Conservation (phyloP, 2,888 invertebrate genomes). For the Tromatobia lineatoria region DNA sequence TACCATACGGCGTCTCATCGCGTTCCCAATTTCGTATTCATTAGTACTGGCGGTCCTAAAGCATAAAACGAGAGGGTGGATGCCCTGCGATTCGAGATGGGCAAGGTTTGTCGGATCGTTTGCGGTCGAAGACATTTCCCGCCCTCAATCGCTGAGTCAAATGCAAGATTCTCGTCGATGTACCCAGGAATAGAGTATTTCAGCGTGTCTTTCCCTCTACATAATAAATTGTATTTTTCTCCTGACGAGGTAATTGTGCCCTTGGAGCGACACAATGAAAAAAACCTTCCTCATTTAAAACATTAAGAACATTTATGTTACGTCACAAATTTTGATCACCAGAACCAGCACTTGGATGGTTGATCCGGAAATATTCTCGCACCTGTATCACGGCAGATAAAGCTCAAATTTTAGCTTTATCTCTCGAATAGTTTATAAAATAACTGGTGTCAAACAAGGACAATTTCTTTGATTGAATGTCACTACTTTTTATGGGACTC, state of each 20-base stretch:
- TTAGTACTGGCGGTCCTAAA: constrained; percentile 35
- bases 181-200: neutral
- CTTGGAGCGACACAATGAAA: constrained; percentile 10
- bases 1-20: constrained; percentile 64
- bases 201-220: neutral
- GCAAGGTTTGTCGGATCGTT: constrained; percentile 31
- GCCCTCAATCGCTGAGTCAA: neutral
- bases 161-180: neutral
- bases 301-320: constrained; percentile 10
- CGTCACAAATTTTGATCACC: too few relatives aligned
- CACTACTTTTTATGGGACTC: too few relatives aligned
- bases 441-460: too few relatives aligned
- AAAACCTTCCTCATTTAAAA: constrained; percentile 51
- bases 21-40: constrained; percentile 63
- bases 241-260: constrained; percentile 12
- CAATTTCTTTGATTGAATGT: too few relatives aligned
- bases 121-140: constrained; percentile 19
- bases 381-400: too few relatives aligned
- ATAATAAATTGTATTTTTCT: neutral
- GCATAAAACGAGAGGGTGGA: constrained; percentile 44
- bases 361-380: too few relatives aligned
- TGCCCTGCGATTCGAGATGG: neutral
- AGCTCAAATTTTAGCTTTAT: too few relatives aligned
- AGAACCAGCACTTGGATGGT: too few relatives aligned
- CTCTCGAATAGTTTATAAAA: too few relatives aligned